phyloP scores from a whole-genome alignment of 2,888 invertebrate species.

The Napeogenes sylphis region DNA sequence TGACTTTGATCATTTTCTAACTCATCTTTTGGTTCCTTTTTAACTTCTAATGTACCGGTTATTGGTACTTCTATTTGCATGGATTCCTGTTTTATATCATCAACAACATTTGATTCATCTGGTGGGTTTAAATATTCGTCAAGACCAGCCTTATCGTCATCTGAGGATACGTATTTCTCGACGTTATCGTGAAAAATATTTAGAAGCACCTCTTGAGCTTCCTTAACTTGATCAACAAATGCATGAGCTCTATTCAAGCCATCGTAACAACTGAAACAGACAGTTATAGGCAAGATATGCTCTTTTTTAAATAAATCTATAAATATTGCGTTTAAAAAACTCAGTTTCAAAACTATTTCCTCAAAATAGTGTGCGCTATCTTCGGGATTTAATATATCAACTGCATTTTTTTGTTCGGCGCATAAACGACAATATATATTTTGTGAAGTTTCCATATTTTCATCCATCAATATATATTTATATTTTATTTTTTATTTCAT shows the following conservation, averaged over 20 bases:
- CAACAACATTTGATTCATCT: slow-evolving; percentile 12
- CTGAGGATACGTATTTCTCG: slow-evolving; percentile 43
- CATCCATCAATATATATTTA: slow-evolving; percentile 6
- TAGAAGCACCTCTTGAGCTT: slow-evolving; percentile 49
- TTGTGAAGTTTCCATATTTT: slow-evolving; percentile 42
- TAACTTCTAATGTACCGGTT: slow-evolving; percentile 40
- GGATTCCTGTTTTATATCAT: slow-evolving; percentile 30
- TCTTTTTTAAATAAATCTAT: slow-evolving; percentile 52
- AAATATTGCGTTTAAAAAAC: slow-evolving; percentile 59
- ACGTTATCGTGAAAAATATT: slow-evolving; percentile 41
- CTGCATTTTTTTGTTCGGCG: slow-evolving; percentile 51
- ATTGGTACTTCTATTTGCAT: slow-evolving; percentile 15
- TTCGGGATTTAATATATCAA: slow-evolving; percentile 48
- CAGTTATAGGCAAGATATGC: slow-evolving; percentile 53
- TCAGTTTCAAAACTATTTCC: slow-evolving; percentile 49
- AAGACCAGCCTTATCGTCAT: slow-evolving; percentile 45
- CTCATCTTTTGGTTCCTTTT: slow-evolving; percentile 58
- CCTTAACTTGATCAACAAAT: slow-evolving; percentile 52
- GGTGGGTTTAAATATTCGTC: slow-evolving; percentile 47
- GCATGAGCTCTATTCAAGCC: slow-evolving; percentile 58
- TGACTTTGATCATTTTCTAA: slow-evolving; percentile 31
- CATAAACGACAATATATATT: slow-evolving; percentile 60
- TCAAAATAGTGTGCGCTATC: slow-evolving; percentile 45
- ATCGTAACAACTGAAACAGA: slow-evolving; percentile 62
- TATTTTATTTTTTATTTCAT: slow-evolving; percentile 11